phyloP scores from a whole-genome alignment of 2,888 invertebrate species.

The Lasioglossum lativentre region DNA sequence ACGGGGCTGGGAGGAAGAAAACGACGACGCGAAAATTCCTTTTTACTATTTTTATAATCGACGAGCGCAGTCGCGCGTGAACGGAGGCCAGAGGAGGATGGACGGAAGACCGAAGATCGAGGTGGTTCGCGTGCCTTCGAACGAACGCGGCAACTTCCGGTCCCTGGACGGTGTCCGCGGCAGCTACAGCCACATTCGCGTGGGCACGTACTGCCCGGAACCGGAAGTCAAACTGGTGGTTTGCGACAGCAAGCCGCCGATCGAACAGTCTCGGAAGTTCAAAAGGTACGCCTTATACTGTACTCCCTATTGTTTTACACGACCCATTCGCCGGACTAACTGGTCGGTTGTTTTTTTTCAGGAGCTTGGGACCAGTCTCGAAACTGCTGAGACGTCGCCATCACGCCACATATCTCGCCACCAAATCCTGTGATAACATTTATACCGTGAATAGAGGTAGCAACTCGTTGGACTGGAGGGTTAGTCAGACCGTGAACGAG shows the following conservation, averaged over 20 bases:
- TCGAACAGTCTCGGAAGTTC: constrained; percentile 78
- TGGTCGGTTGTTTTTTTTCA: constrained; percentile 60
- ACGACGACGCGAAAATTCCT: neutral
- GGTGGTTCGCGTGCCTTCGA: constrained; percentile 80
- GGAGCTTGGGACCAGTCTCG: constrained; percentile 83
- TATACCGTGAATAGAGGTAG: constrained; percentile 82
- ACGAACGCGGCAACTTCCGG: constrained; percentile 79
- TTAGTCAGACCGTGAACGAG: constrained; percentile 72
- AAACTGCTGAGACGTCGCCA: constrained; percentile 83
- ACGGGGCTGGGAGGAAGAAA: too few relatives aligned
- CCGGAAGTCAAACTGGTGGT: constrained; percentile 73
- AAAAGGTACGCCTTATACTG: constrained; percentile 76
- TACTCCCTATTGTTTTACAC: neutral
- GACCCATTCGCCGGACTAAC: neutral
- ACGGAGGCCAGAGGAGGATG: constrained; percentile 16
- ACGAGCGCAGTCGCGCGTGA: neutral
- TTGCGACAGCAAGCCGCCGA: constrained; percentile 78
- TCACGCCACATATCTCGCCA: constrained; percentile 80
- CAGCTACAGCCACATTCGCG: constrained; percentile 80
- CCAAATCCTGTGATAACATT: constrained; percentile 84
- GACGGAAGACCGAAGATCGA: constrained; percentile 80
- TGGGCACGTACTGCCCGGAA: constrained; percentile 81
- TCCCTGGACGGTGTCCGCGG: constrained; percentile 81
- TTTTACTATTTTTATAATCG: constrained; percentile 23
- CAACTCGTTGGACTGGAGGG: constrained; percentile 80